phyloP scores from a whole-genome alignment of 2,113 vertebrate species.

The Cyphomyrus plagiostoma region DNA sequence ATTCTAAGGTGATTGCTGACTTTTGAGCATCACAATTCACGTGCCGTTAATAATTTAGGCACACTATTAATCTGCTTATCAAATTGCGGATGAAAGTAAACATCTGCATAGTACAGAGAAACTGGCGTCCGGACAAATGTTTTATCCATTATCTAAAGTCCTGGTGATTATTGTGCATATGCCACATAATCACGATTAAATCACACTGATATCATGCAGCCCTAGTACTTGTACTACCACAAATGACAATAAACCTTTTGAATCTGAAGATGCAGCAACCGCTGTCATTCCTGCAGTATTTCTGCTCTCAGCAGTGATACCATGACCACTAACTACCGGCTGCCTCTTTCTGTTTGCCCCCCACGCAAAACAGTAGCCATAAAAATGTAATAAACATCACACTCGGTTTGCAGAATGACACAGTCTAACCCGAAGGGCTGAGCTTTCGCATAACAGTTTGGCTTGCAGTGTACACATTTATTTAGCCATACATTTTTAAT shows the following conservation, averaged over 20 bases:
- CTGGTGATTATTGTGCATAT: not conserved
- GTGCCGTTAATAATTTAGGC: not conserved
- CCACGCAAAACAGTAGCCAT: not conserved
- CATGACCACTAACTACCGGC: not conserved
- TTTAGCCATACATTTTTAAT: constrained; percentile 5
- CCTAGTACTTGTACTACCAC: not conserved
- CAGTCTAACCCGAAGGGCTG: not conserved
- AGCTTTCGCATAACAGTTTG: not conserved
- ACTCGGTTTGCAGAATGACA: not conserved
- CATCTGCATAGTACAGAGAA: not conserved
- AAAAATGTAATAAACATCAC: not conserved
- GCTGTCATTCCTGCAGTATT: not conserved
- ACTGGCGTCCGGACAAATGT: not conserved
- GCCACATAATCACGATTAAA: not conserved
- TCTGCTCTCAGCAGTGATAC: not conserved
- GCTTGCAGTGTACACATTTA: not conserved
- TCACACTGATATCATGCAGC: not conserved
- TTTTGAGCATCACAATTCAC: not conserved
- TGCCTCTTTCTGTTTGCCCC: not conserved
- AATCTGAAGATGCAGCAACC: not conserved
- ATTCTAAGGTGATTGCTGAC: not conserved
- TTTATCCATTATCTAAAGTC: not conserved
- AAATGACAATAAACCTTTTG: not conserved
- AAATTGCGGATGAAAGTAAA: not conserved
- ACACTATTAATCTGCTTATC: not conserved